Evolutionary conservation across 30 jellyfish, hydroid and myxozoan genomes (phyloP), one percentile per base, ranked within the genome.

Genomic region (Mastigias papua): DNA sequence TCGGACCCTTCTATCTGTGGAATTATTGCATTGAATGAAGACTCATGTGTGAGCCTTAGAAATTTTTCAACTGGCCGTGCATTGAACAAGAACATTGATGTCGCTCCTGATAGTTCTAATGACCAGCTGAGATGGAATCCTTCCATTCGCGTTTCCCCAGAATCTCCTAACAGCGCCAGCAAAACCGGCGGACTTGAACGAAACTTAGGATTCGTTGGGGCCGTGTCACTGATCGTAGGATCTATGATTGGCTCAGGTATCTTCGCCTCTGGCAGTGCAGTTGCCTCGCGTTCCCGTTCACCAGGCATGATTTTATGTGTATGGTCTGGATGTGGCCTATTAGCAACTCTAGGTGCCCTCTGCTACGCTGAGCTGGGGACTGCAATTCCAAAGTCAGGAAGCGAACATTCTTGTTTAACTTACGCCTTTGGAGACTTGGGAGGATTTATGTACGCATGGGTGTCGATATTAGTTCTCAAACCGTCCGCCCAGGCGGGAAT

Each of bases 291-390:
- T 0, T 63, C 96, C 1, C 82, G 90, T 69, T 81, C 91, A 33
- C 54, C 82, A 7, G 97, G 97, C 29, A 69, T 78, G 92, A 62
- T 91, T n/a, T 58, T 91, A 11, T 57, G 84, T 37, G 93, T 91
- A 1, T 91, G 97, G 97, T 28, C 86, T 0, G 86, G 88, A 10
- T 82, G 95, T 33, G 97, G 97, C 31, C 23, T 91, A 16, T 46
- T 91, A 33, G 97, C 84, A 19, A 80, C 91, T 8, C 21, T 73
- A 30, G 89, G 89, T 16, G 86, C 97, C 48, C 67, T 91, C 54
- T 91, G 97, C 86, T 91, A 91, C 61, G 95, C 93, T 25, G 97
- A 91, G 73, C 66, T 91, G 28, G 97, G 97, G 23, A 90, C 97
- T 4, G 67, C 91, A 6, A 68, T 77, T 1, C 96, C 88, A 17